Evolutionary conservation across 2,113 vertebrate genomes (phyloP).

Genomic region (Mesocricetus auratus): DNA sequence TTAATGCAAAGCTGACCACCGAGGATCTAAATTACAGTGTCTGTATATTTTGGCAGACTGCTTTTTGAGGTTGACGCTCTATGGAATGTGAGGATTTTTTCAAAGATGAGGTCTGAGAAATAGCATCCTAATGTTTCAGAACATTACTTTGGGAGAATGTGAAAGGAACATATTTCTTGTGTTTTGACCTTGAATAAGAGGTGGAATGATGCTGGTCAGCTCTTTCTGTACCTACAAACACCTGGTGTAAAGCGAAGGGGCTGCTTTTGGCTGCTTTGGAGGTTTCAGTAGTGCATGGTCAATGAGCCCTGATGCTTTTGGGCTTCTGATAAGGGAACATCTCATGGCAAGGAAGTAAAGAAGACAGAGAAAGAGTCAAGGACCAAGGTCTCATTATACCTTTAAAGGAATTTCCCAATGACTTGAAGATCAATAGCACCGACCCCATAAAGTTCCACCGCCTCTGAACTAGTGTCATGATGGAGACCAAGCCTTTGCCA

Average conservation of each 20-base stretch:
- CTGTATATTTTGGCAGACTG: background rate
- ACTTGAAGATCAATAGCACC: background rate
- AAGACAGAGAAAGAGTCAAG: background rate
- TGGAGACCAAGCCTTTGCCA: background rate
- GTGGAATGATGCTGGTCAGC: background rate
- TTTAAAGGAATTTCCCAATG: background rate
- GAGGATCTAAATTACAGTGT: background rate
- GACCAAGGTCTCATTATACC: background rate
- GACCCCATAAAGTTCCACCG: background rate
- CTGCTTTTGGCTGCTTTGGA: background rate
- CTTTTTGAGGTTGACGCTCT: background rate
- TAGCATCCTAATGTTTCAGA: background rate
- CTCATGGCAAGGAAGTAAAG: background rate
- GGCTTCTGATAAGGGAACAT: background rate
- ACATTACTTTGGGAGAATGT: background rate
- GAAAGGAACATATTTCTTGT: background rate
- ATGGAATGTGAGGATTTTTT: background rate
- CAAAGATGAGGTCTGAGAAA: background rate
- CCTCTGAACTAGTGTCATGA: background rate
- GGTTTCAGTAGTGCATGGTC: background rate
- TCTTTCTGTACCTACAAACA: background rate
- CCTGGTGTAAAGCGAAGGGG: background rate
- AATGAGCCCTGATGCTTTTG: background rate
- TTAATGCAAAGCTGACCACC: background rate
- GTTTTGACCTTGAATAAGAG: slow-evolving; percentile 19